These are phyloP conservation scores for Cataglyphis altisquamis DNA, from an alignment of 2,888 invertebrate species.

Conservation along the genomic window DNA sequence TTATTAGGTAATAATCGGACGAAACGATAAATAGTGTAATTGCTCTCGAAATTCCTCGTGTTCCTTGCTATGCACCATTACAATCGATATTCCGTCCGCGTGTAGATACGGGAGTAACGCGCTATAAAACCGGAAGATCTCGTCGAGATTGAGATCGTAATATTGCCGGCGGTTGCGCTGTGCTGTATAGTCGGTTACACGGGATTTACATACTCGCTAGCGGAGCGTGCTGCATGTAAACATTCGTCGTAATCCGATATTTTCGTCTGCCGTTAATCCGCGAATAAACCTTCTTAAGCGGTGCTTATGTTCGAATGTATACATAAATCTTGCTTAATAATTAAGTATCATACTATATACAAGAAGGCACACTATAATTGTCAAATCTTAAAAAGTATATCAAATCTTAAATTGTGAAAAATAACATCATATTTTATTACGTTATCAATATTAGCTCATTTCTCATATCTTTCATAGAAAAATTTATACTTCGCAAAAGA, in stretches of 20 bases:
- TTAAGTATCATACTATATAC: background rate
- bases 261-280: constrained; percentile 43
- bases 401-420: background rate
- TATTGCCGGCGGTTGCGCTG: constrained; percentile 57
- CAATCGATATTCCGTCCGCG: constrained; percentile 74
- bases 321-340: constrained; percentile 37
- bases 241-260: constrained; percentile 43
- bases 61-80: constrained; percentile 65
- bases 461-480: background rate
- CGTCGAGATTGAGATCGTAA: constrained; percentile 82
- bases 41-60: constrained; percentile 59
- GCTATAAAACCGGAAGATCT: constrained; percentile 79
- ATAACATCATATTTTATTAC: background rate
- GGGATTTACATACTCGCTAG: constrained; percentile 50
- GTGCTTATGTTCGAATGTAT: constrained; percentile 20
- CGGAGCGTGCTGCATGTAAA: constrained; percentile 52
- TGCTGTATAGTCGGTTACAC: constrained; percentile 47
- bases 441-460: background rate
- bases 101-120: constrained; percentile 59
- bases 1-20: constrained; percentile 52
- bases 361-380: background rate
- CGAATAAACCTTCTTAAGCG: constrained; percentile 36
- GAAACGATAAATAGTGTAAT: constrained; percentile 73
- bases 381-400: background rate
- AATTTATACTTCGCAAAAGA: background rate